These are phyloP conservation scores for Dendroctonus ponderosae DNA, from an alignment of 1,140 invertebrate species.

Conservation along the genomic window DNA sequence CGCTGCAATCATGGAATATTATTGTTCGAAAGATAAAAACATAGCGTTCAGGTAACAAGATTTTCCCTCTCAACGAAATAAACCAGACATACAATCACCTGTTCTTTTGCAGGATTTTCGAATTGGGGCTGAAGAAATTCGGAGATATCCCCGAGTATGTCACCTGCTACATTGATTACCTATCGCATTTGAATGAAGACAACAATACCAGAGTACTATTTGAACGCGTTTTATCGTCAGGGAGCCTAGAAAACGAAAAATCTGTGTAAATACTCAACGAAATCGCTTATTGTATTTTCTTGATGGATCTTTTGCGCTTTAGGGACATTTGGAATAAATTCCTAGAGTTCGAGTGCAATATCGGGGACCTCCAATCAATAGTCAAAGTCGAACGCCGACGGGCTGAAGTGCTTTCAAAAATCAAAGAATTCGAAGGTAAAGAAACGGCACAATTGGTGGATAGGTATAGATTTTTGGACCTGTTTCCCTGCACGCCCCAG, in stretches of 20 bases:
- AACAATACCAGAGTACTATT: conserved; percentile 98
- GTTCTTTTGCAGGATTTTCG: conserved; percentile 77
- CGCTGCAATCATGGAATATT: conserved; percentile 98
- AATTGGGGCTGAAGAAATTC: conserved; percentile 96
- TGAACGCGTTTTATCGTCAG: conserved; percentile 92
- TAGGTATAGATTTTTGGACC: conserved; percentile 90
- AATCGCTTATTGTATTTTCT: neutral
- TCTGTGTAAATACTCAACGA: conserved; percentile 69
- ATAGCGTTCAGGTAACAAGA: conserved; percentile 73
- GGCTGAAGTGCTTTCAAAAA: conserved; percentile 86
- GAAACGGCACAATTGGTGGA: conserved; percentile 95
- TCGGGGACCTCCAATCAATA: conserved; percentile 96
- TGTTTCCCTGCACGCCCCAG: conserved; percentile 85
- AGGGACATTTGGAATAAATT: conserved; percentile 98
- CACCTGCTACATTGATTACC: conserved; percentile 93
- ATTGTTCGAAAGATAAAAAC: conserved; percentile 98
- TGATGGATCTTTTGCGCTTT: neutral
- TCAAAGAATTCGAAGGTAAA: conserved; percentile 96
- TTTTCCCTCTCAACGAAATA: neutral
- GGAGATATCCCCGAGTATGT: conserved; percentile 92
- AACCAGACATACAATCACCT: conserved; percentile 7
- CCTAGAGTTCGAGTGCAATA: conserved; percentile 97
- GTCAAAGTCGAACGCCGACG: conserved; percentile 95
- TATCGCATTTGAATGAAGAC: conserved; percentile 98
- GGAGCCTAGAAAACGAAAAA: conserved; percentile 87